Evolutionary conservation across 1,140 invertebrate species (phyloP).

Genomic region (Hylyphantes graminicola): DNA sequence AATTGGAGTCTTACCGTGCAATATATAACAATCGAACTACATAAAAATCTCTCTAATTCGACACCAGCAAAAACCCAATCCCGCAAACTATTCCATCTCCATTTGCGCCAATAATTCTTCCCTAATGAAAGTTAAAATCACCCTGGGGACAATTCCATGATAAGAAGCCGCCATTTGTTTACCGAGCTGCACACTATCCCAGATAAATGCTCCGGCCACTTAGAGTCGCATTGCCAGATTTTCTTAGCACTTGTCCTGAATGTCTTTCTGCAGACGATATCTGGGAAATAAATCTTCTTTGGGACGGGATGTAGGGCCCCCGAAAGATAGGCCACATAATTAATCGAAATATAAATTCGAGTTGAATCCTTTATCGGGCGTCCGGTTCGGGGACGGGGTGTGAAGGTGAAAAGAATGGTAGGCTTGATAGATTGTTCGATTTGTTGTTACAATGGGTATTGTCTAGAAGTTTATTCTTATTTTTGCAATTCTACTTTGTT

Average conservation of each 20-base stretch:
- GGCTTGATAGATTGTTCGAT: conserved; percentile 6
- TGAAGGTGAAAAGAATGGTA: not conserved
- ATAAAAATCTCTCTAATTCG: too few relatives aligned
- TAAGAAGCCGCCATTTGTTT: conserved; percentile 25
- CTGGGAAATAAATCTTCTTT: conserved; percentile 35
- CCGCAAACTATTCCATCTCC: not conserved
- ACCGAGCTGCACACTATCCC: conserved; percentile 1
- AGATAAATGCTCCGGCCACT: conserved; percentile 34
- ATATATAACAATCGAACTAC: too few relatives aligned
- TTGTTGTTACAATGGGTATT: not conserved
- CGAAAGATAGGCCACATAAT: conserved; percentile 49
- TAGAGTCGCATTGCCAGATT: conserved; percentile 37
- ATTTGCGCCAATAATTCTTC: conserved; percentile 25
- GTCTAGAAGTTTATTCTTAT: too few relatives aligned
- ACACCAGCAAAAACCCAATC: not conserved
- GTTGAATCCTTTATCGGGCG: conserved; percentile 42
- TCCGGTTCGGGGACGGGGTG: conserved; percentile 1
- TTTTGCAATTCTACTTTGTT: too few relatives aligned
- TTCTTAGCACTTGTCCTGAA: conserved; percentile 39
- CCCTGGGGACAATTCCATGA: conserved; percentile 29
- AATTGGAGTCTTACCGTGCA: too few relatives aligned
- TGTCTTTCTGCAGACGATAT: conserved; percentile 23
- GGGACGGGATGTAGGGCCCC: not conserved
- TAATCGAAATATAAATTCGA: conserved; percentile 55
- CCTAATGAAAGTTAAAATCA: conserved; percentile 50